Percentiles rank a stretch among this genome's conserved stretches.
phyloP scores from a whole-genome alignment of 2,888 invertebrate genomes.

The Allolobophora icterica region DNA sequence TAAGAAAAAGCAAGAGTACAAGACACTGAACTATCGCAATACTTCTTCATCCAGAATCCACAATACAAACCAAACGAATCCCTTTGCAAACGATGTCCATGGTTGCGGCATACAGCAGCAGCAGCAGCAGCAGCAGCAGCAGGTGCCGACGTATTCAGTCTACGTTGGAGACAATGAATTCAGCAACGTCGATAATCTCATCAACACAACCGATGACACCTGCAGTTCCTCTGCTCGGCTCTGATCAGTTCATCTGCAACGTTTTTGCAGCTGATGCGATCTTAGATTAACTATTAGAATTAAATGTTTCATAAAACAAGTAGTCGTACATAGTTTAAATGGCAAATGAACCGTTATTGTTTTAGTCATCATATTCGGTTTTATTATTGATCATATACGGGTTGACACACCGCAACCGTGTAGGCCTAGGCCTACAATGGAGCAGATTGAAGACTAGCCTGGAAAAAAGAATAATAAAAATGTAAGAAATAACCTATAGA shows the following conservation, averaged over 20 bases:
- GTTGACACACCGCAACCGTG: too few relatives aligned
- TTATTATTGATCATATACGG: too few relatives aligned
- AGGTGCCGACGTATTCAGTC: neutral
- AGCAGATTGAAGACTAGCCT: too few relatives aligned
- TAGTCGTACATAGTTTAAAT: too few relatives aligned
- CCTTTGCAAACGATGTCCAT: neutral
- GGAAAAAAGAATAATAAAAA: too few relatives aligned
- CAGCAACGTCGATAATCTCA: neutral
- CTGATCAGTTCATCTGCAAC: neutral
- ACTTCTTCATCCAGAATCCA: neutral
- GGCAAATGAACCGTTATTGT: too few relatives aligned
- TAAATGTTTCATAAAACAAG: neutral
- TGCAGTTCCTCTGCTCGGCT: neutral
- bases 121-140: too few relatives aligned
- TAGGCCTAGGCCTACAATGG: too few relatives aligned
- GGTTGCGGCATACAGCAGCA: neutral
- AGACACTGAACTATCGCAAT: neutral
- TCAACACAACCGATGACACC: neutral
- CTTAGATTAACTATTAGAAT: neutral
- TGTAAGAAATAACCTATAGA: too few relatives aligned
- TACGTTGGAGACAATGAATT: constrained; percentile 1
- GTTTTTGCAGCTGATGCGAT: neutral
- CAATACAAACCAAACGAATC: neutral
- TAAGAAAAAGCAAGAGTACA: constrained; percentile 10
- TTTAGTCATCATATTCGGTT: too few relatives aligned